phyloP scores from a whole-genome alignment of 1,140 invertebrate species.

The Bombus waltoni region DNA sequence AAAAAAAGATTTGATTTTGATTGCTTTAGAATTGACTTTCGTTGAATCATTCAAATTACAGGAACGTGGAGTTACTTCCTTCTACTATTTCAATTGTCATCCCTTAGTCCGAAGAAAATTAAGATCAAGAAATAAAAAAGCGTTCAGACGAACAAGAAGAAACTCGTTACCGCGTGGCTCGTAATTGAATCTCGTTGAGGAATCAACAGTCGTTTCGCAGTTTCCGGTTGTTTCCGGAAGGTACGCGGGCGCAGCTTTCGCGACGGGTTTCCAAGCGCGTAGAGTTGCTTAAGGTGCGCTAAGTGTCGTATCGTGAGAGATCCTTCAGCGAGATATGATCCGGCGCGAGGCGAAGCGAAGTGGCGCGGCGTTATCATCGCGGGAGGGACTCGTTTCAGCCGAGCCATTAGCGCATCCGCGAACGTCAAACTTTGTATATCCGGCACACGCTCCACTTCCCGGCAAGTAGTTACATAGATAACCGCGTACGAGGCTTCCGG shows the following conservation, averaged over 20 bases:
- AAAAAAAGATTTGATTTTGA: neutral
- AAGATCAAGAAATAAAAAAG: neutral
- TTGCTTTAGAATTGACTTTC: neutral
- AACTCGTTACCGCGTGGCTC: neutral
- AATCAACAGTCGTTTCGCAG: neutral
- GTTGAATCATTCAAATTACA: neutral
- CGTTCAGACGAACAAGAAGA: neutral
- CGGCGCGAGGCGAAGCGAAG: slow-evolving; percentile 44
- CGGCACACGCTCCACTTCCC: slow-evolving; percentile 42
- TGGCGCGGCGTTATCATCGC: slow-evolving; percentile 54
- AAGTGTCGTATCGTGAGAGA: slow-evolving; percentile 54
- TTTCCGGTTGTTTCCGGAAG: neutral
- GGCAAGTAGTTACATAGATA: slow-evolving; percentile 37
- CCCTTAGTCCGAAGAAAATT: neutral
- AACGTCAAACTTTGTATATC: slow-evolving; percentile 69
- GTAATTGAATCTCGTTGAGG: slow-evolving; percentile 11
- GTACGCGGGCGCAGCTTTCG: neutral
- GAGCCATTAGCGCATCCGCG: slow-evolving; percentile 64
- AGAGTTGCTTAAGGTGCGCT: slow-evolving; percentile 50
- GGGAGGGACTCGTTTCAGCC: slow-evolving; percentile 60
- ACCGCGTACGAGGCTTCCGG: neutral
- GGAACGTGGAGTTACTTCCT: neutral
- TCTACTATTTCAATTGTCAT: neutral
- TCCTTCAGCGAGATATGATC: slow-evolving; percentile 67
- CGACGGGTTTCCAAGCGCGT: neutral